Evolutionary conservation across 2,113 vertebrate genomes (phyloP).

Genomic region (Scomber japonicus): DNA sequence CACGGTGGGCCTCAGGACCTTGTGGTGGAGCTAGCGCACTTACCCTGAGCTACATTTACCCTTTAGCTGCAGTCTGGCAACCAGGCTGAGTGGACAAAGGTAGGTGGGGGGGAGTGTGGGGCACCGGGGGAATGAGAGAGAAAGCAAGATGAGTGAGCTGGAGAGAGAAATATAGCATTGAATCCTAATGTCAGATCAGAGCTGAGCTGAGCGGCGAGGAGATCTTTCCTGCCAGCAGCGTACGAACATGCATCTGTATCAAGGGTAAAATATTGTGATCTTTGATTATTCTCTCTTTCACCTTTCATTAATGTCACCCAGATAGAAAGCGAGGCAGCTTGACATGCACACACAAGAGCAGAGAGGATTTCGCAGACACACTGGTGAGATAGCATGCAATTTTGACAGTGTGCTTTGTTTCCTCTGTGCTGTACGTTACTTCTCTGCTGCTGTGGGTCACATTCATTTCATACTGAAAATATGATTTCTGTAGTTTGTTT

Average conservation of each 20-base stretch:
- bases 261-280: slow-evolving; percentile 80
- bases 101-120: slow-evolving; percentile 22
- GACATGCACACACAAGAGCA: slow-evolving; percentile 47
- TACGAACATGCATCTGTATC: slow-evolving; percentile 67
- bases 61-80: slow-evolving; percentile 75
- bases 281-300: slow-evolving; percentile 82
- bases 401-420: slow-evolving; percentile 75
- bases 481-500: slow-evolving; percentile 34
- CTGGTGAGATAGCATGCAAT: slow-evolving; percentile 51
- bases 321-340: slow-evolving; percentile 56
- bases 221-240: slow-evolving; percentile 53
- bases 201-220: slow-evolving; percentile 51
- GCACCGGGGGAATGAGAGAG: slow-evolving; percentile 47
- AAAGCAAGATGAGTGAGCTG: slow-evolving; percentile 53
- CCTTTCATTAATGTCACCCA: slow-evolving; percentile 82
- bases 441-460: slow-evolving; percentile 68
- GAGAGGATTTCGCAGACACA: slow-evolving; percentile 59
- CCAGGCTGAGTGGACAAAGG: slow-evolving; percentile 65
- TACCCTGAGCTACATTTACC: slow-evolving; percentile 81
- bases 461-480: slow-evolving; percentile 18
- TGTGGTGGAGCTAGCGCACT: slow-evolving; percentile 59
- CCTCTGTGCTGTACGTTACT: slow-evolving; percentile 46
- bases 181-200: slow-evolving; percentile 80
- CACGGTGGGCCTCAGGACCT: slow-evolving; percentile 43
- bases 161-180: slow-evolving; percentile 71